Evolutionary conservation across 2,888 invertebrate species (phyloP), one percentile per base, ranked within the genome.

Genomic region (Rhagophthalmus giganteus): DNA sequence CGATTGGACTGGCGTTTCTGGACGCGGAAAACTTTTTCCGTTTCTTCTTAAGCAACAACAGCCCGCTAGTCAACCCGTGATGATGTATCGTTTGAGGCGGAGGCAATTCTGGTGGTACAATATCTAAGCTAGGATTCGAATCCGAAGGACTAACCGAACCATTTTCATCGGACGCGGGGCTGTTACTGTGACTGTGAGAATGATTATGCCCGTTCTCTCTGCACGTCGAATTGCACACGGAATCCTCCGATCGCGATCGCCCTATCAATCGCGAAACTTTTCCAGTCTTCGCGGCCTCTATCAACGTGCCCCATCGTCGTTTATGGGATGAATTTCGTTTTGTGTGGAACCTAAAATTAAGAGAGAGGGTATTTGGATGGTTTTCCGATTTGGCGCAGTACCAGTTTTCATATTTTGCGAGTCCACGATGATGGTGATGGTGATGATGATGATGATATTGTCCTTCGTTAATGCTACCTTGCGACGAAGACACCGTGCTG

Each of bases 21-120:
- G 89, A 89, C 57, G 88, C 85, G 0, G 88, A 88, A 75, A 90
- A 90, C 72, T 89, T 89, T 75, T 90, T 90, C 57, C 90, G 81
- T 73, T 90, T 90, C 68, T 85, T 84, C 70, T 86, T 86, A 45
- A 90, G 78, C 13, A 88, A 83, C 1, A 88, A 88, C 56, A 90
- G 77, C 41, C 88, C 88, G 15, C 80, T 75, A 2, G 73, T 71
- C 42, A 83, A 65, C 1, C 76, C 76, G 67, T 75, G 71, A 12
- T 67, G 40, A 60, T 70, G 62, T 63, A 72, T 64, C 52, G 69
- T 40, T 48, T 50, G 58, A 64, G 65, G 33, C 58, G 64, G 2
- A 63, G 61, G 27, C 61, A 63, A 13, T 32, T 34, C 46, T 2
- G 30, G 38, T 7, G 44, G 42, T 9, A 42, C 50, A 8, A 20